A percentile compares a stretch with the other conserved stretches of the same genome.
Conservation (phyloP, 2,797 vertebrate species). For the Sebastes vulpes region DNA sequence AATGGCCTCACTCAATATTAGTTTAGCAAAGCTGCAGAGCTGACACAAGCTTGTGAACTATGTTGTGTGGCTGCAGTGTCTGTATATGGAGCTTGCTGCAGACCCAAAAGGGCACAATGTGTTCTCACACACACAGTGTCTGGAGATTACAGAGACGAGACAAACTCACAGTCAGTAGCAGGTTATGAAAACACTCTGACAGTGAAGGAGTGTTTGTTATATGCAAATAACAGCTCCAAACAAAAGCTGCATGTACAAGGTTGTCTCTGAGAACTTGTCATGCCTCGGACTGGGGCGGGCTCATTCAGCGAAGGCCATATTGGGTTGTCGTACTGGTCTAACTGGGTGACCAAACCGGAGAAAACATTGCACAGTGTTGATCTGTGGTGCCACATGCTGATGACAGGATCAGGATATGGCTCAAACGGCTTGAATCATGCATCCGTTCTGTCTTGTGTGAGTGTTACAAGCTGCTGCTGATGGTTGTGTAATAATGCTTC, state of each 20-base stretch:
- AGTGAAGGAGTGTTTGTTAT: background rate
- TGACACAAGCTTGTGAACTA: background rate
- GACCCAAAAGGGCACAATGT: background rate
- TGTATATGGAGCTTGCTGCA: background rate
- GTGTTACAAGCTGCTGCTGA: constrained; percentile 18
- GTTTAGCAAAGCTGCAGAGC: background rate
- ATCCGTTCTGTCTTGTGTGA: constrained; percentile 7
- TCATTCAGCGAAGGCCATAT: background rate
- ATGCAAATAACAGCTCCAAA: background rate
- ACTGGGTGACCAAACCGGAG: background rate
- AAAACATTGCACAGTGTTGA: background rate
- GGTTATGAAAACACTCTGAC: background rate
- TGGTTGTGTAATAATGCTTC: constrained; percentile 10
- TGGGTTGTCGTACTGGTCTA: background rate
- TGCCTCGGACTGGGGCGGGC: background rate
- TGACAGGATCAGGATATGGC: background rate
- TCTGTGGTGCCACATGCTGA: constrained; percentile 7
- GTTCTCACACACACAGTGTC: background rate
- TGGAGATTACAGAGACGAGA: background rate
- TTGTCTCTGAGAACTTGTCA: background rate
- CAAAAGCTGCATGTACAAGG: background rate
- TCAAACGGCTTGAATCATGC: constrained; percentile 4
- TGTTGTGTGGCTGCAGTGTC: background rate
- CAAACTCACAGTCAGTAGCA: background rate
- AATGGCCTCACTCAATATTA: background rate